A percentile compares a stretch with the other conserved stretches of the same genome.
Evolutionary conservation across 1,140 invertebrate genomes (phyloP).

Genomic region (Philaenus spumarius): DNA sequence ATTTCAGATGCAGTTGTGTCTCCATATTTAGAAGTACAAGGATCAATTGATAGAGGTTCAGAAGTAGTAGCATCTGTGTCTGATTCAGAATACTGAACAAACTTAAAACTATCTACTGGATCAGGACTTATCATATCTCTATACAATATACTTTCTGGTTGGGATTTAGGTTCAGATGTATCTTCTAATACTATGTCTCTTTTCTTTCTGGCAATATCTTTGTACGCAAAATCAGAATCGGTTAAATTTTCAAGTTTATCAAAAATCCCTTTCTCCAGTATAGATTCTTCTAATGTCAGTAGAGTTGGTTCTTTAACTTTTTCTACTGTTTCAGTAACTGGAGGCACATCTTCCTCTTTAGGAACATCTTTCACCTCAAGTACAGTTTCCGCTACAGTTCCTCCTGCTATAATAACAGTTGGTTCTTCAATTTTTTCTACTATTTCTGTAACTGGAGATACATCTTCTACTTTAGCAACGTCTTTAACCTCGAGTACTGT

Average conservation of each 20-base stretch:
- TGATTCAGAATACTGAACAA: constrained; percentile 7
- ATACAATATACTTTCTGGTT: neutral
- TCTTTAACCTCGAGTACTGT: neutral
- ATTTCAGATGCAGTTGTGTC: constrained; percentile 16
- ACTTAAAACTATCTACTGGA: neutral
- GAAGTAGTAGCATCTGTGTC: constrained; percentile 15
- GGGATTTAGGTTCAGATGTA: no score
- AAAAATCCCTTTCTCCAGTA: no score
- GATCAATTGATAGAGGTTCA: constrained; percentile 1
- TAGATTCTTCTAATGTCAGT: neutral
- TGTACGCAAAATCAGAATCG: neutral
- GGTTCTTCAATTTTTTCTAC: no score
- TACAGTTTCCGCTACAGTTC: neutral
- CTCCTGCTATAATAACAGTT: no score
- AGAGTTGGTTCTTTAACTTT: no score
- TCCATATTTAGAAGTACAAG: neutral
- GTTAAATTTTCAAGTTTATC: neutral
- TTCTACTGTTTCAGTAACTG: no score
- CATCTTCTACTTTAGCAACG: neutral
- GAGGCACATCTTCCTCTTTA: neutral
- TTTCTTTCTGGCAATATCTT: neutral
- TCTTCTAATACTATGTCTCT: neutral
- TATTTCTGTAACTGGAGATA: neutral
- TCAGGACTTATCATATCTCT: neutral
- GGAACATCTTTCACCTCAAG: no score